A percentile compares a stretch with the other conserved stretches of the same genome.
These are phyloP conservation scores for Emydocephalus ijimae DNA, from an alignment of 2,113 vertebrate species.

Conservation along the genomic window DNA sequence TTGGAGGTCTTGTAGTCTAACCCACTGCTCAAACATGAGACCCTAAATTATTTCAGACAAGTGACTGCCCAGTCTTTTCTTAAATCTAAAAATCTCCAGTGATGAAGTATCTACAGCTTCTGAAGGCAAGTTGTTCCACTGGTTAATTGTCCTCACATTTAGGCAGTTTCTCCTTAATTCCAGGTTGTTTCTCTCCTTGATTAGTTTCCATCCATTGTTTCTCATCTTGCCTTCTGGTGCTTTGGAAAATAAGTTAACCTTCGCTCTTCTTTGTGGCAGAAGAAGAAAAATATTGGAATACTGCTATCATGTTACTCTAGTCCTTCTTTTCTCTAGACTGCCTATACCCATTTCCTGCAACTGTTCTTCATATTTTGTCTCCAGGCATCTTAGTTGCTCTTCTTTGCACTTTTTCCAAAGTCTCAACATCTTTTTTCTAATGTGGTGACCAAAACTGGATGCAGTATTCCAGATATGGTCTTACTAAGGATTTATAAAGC, in stretches of 20 bases:
- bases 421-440: not conserved
- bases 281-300: not conserved
- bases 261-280: not conserved
- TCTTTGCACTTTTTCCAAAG: not conserved
- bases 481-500: not conserved
- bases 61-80: not conserved
- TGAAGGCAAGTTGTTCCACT: not conserved
- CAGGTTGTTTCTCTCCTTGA: not conserved
- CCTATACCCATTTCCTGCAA: not conserved
- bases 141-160: not conserved
- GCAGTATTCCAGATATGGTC: not conserved
- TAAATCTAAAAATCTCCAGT: not conserved
- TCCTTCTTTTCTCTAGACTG: not conserved
- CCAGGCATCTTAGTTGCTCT: not conserved
- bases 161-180: not conserved
- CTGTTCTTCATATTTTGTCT: not conserved
- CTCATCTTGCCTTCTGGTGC: not conserved
- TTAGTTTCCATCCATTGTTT: not conserved
- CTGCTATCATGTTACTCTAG: not conserved
- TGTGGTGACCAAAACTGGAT: not conserved
- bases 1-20: not conserved
- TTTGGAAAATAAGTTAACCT: not conserved
- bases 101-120: not conserved
- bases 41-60: not conserved
- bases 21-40: not conserved